Conservation (phyloP, 2,113 vertebrate species). For the Solenodon paradoxus region DNA sequence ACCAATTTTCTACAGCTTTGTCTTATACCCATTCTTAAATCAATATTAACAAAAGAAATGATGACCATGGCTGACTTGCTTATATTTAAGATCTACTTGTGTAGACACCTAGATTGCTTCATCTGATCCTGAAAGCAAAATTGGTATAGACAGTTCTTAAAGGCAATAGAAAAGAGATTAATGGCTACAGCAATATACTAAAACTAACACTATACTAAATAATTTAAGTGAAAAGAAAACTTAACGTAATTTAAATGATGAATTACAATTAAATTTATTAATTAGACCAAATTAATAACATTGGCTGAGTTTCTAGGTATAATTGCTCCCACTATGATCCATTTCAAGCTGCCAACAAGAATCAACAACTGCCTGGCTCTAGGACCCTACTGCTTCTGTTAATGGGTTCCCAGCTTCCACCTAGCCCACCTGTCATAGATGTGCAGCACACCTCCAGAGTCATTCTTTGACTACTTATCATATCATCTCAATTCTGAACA, state of each 20-base stretch:
- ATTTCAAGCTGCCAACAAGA: neutral
- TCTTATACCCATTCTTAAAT: neutral
- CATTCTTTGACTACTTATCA: neutral
- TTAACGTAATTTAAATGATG: neutral
- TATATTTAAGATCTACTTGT: neutral
- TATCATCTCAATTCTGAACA: neutral
- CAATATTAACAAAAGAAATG: neutral
- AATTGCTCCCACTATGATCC: neutral
- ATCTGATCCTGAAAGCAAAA: neutral
- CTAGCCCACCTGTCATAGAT: neutral
- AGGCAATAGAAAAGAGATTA: neutral
- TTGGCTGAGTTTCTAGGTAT: neutral
- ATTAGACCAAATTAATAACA: neutral
- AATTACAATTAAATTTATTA: neutral
- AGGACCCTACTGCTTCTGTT: neutral
- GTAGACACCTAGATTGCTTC: neutral
- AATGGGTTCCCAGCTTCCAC: neutral
- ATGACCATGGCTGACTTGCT: neutral
- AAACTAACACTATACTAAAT: neutral
- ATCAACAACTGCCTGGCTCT: neutral
- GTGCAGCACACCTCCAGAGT: neutral
- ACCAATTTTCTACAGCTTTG: neutral
- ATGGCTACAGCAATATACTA: neutral
- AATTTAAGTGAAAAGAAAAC: neutral
- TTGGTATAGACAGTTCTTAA: neutral